Evolutionary conservation across 37 sponge, comb jelly and placozoan genomes (phyloP).

Genomic region (Beroe forskalii): DNA sequence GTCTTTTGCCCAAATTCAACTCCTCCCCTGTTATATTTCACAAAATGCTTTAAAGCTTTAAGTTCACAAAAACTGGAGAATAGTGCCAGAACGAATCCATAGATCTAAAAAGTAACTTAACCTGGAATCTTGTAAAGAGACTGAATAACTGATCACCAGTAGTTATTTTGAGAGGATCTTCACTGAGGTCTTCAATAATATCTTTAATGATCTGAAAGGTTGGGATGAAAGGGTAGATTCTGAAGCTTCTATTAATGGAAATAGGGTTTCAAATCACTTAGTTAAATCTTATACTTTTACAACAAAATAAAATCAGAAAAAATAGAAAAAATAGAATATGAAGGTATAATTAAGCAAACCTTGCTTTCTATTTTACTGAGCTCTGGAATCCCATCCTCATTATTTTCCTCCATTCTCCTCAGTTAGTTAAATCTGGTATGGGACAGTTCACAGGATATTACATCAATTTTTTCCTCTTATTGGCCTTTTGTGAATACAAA

Average conservation of each 20-base stretch:
- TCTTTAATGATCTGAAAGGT: conserved; percentile 10
- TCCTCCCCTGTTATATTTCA: not conserved
- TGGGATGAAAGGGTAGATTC: too few relatives aligned
- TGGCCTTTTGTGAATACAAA: too few relatives aligned
- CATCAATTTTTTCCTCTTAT: too few relatives aligned
- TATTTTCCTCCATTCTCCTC: not conserved
- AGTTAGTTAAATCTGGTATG: too few relatives aligned
- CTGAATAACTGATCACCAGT: not conserved
- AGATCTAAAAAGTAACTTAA: not conserved
- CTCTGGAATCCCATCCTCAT: not conserved
- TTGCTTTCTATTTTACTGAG: not conserved
- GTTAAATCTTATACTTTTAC: too few relatives aligned
- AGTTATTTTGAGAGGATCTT: not conserved
- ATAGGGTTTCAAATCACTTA: too few relatives aligned
- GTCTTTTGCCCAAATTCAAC: too few relatives aligned
- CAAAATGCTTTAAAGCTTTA: not conserved
- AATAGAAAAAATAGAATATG: too few relatives aligned
- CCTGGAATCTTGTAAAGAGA: conserved; percentile 4
- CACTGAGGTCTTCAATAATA: not conserved
- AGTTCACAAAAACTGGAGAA: not conserved
- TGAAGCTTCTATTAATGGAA: too few relatives aligned
- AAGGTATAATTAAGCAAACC: too few relatives aligned
- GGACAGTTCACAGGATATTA: too few relatives aligned
- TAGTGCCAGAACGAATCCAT: not conserved
- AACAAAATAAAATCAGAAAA: too few relatives aligned